phyloP scores from a whole-genome alignment of 2,113 vertebrate species.

The Egretta garzetta region DNA sequence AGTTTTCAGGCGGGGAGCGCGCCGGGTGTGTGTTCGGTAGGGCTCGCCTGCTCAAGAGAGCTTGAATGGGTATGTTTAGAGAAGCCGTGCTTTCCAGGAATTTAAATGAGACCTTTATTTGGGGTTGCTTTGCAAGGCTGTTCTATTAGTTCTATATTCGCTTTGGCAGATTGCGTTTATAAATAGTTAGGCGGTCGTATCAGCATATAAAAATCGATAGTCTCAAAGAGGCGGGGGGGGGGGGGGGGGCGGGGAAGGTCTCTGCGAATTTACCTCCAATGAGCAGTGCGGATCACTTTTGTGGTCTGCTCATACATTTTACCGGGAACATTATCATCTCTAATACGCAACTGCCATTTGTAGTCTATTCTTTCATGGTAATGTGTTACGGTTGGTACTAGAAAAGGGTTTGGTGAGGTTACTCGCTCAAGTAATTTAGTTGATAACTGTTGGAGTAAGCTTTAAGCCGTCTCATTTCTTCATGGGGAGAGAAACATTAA shows the following conservation, averaged over 20 bases:
- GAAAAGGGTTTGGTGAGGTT: background rate
- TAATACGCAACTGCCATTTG: background rate
- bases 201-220: conserved; percentile 2
- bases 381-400: background rate
- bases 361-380: background rate
- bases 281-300: background rate
- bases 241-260: background rate
- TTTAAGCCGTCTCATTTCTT: background rate
- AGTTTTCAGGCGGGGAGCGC: background rate
- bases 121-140: conserved; percentile 39
- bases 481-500: background rate
- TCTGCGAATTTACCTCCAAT: background rate
- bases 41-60: conserved; percentile 1
- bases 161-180: conserved; percentile 46
- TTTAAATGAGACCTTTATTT: conserved; percentile 69
- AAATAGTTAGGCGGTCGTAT: conserved; percentile 14
- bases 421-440: background rate
- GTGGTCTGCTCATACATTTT: background rate
- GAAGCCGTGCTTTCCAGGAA: conserved; percentile 76
- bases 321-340: background rate
- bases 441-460: background rate
- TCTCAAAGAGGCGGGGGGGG: background rate
- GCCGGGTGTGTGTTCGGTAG: background rate
- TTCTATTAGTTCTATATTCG: conserved; percentile 27
- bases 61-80: conserved; percentile 47